Conservation (phyloP, 2,797 vertebrate species). For the Xenopus petersii region DNA sequence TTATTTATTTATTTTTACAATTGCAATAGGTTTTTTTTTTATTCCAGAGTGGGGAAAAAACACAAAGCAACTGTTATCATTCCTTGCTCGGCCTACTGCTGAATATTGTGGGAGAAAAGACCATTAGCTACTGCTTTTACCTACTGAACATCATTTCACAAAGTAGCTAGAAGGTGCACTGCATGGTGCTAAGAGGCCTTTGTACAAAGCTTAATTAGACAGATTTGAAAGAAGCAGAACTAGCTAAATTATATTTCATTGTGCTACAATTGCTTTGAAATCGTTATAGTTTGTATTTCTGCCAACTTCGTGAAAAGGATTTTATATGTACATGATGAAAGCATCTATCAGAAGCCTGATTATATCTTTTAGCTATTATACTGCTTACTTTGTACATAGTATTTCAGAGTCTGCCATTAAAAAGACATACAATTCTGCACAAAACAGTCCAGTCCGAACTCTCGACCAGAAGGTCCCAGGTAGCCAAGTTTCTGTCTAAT, state of each 20-base stretch:
- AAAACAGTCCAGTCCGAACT: too few species aligned
- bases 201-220: constrained; percentile 16
- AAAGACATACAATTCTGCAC: neutral
- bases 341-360: constrained; percentile 12
- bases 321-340: constrained; percentile 22
- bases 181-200: constrained; percentile 1
- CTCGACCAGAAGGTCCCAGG: too few species aligned
- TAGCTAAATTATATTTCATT: constrained; percentile 28
- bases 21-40: too few species aligned
- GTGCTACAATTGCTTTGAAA: constrained; percentile 15
- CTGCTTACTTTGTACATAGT: neutral
- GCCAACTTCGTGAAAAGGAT: constrained; percentile 3
- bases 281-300: neutral
- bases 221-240: neutral
- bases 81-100: neutral
- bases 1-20: too few species aligned
- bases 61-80: neutral
- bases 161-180: constrained; percentile 21
- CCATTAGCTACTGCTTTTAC: constrained; percentile 3
- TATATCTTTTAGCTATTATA: constrained; percentile 10
- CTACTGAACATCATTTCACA: constrained; percentile 23
- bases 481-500: too few species aligned
- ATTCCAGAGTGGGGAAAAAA: neutral
- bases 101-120: neutral
- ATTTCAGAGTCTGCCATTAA: neutral